Evolutionary conservation across 2,888 invertebrate genomes (phyloP), one percentile per base, ranked within the genome.

Genomic region (Merodon equestris): DNA sequence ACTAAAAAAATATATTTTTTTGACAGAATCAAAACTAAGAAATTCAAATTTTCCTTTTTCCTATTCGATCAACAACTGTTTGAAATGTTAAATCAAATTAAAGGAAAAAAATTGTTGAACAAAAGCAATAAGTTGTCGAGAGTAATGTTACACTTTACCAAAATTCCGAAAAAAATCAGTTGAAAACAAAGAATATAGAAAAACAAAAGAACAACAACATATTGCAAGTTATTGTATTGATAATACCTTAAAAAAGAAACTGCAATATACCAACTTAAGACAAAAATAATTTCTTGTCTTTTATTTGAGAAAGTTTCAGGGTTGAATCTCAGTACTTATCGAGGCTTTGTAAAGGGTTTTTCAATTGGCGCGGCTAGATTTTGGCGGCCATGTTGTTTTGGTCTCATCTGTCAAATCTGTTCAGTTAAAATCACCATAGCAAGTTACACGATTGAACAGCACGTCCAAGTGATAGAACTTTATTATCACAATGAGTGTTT

Each of bases 221-320:
- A 70, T 79, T 64, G 79, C 79, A 61, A 70, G 57, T 42, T 50
- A 70, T 70, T 79, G 74, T 79, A 74, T 74, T 36, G 68, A 79
- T 64, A 70, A 27, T 60, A 64, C 50, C 51, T 74, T 15, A 10
- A 64, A 63, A 64, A 42, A 54, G 44, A 63, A 57, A 74, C 51
- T 74, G 79, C 79, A 79, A 79, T 79, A 79, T 79, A 79, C 68
- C 54, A 74, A 60, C 74, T 64, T 70, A 74, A 79, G 79, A 79
- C 64, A 79, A 79, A 75, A 79, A 79, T 74, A 73, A 68, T 19
- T 4, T 34, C 5, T 27, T 27, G 13, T 74, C 50, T 79, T 79
- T 79, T 70, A 74, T 74, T 79, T 58, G 38, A n/a, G n/a, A n/a
- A n/a, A n/a, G n/a, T n/a, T n/a, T n/a, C n/a, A n/a, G n/a, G n/a